These are phyloP conservation scores for Lytechinus variegatus DNA, from an alignment of 35 echinoderm and acorn worm genomes.

Conservation along the genomic window DNA sequence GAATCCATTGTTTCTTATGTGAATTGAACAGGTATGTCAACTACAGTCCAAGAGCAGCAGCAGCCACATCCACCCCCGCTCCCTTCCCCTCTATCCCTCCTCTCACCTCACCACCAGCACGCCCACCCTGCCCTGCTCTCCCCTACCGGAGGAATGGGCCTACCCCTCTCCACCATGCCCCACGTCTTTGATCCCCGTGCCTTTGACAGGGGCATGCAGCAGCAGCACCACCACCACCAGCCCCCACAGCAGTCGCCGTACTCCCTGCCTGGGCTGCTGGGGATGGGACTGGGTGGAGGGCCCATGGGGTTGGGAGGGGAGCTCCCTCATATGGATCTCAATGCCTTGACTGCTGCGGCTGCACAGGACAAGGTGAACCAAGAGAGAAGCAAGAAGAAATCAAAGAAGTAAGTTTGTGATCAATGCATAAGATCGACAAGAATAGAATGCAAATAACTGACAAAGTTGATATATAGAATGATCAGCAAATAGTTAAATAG, in stretches of 20 bases:
- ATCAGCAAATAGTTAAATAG: too few species aligned
- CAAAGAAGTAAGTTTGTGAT: conserved; percentile 16
- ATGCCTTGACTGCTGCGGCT: conserved; percentile 1
- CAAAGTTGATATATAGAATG: too few species aligned
- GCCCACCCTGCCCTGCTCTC: conserved; percentile 39
- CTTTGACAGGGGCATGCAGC: conserved; percentile 5
- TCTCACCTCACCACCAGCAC: conserved; percentile 26
- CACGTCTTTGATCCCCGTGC: background rate
- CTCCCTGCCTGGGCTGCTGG: conserved; percentile 32
- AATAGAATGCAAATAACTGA: too few species aligned
- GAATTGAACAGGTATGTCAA: background rate
- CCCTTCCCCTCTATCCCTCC: background rate
- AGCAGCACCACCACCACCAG: background rate
- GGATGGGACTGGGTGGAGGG: background rate
- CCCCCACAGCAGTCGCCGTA: background rate
- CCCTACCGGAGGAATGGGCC: background rate
- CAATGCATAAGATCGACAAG: too few species aligned
- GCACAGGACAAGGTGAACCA: conserved; percentile 36
- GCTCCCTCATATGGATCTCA: background rate
- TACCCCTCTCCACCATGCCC: background rate
- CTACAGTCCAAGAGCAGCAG: background rate
- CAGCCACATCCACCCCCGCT: background rate
- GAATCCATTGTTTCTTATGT: background rate
- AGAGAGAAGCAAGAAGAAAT: conserved; percentile 33
- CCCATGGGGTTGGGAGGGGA: background rate